Evolutionary conservation across 2,888 invertebrate species (phyloP).

Genomic region (Margaritifera margaritifera): DNA sequence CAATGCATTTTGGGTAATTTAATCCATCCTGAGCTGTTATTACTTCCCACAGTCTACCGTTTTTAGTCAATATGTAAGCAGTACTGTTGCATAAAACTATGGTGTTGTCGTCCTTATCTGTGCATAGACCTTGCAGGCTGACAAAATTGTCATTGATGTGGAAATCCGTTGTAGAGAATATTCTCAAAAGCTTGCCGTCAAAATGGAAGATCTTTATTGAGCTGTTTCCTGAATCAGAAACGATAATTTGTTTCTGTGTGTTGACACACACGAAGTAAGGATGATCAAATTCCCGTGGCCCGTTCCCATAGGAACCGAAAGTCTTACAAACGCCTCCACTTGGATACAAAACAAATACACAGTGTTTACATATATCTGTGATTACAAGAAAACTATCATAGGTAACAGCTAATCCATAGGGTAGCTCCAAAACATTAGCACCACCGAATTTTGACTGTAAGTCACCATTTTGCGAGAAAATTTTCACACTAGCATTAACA

Average conservation of each 20-base stretch:
- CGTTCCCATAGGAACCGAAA: slow-evolving; percentile 66
- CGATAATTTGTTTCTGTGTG: slow-evolving; percentile 63
- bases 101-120: slow-evolving; percentile 64
- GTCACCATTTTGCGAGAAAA: slow-evolving; percentile 58
- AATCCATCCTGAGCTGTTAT: slow-evolving; percentile 62
- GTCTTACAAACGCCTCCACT: slow-evolving; percentile 54
- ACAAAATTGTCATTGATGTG: slow-evolving; percentile 61
- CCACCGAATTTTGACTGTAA: slow-evolving; percentile 51
- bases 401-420: slow-evolving; percentile 62
- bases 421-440: slow-evolving; percentile 58
- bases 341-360: slow-evolving; percentile 58
- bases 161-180: slow-evolving; percentile 59
- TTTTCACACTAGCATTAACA: slow-evolving; percentile 65
- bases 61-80: slow-evolving; percentile 64
- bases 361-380: slow-evolving; percentile 66
- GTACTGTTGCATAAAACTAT: slow-evolving; percentile 64
- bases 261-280: slow-evolving; percentile 67
- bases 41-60: slow-evolving; percentile 68
- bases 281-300: slow-evolving; percentile 60
- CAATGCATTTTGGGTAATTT: slow-evolving; percentile 62
- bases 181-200: slow-evolving; percentile 59
- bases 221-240: slow-evolving; percentile 68
- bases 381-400: slow-evolving; percentile 56
- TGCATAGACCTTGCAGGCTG: slow-evolving; percentile 60
- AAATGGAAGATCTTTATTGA: slow-evolving; percentile 67